These are phyloP conservation scores for Drosophila lacertosa DNA, from an alignment of 1,140 invertebrate genomes.

Conservation along the genomic window DNA sequence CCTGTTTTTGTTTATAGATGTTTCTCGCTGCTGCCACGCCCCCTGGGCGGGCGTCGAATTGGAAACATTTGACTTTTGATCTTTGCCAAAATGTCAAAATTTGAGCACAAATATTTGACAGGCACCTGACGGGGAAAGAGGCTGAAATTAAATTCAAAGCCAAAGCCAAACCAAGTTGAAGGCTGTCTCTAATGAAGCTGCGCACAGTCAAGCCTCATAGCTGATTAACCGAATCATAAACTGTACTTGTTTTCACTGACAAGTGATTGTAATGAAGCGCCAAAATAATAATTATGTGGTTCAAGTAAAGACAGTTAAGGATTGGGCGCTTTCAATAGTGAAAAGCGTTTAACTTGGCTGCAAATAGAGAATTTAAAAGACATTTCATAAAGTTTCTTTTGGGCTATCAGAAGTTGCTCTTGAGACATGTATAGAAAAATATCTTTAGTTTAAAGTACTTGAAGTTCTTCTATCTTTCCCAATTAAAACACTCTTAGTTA, in stretches of 20 bases:
- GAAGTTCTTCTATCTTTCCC: no score
- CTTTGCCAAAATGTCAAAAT: slow-evolving; percentile 52
- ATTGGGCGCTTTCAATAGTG: no score
- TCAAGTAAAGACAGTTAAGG: no score
- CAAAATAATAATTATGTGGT: not conserved
- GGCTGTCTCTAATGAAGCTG: slow-evolving; percentile 5
- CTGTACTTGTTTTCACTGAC: not conserved
- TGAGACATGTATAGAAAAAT: no score
- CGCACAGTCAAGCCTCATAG: not conserved
- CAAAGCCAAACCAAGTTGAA: not conserved
- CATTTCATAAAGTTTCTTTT: no score
- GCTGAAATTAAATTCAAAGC: not conserved
- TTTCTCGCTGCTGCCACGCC: not conserved
- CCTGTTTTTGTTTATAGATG: slow-evolving; percentile 32
- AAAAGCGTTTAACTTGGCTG: no score
- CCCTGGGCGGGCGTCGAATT: slow-evolving; percentile 24
- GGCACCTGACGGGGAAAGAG: not conserved
- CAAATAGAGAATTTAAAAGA: no score
- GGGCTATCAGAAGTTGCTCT: no score
- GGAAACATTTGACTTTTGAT: slow-evolving; percentile 51
- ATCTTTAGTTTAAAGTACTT: no score
- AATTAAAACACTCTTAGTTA: no score
- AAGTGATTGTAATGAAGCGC: not conserved
- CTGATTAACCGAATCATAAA: slow-evolving; percentile 6
- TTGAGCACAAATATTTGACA: slow-evolving; percentile 23